These are phyloP conservation scores for Oscheius sp. DNA, from an alignment of 2,888 invertebrate genomes.

Conservation along the genomic window DNA sequence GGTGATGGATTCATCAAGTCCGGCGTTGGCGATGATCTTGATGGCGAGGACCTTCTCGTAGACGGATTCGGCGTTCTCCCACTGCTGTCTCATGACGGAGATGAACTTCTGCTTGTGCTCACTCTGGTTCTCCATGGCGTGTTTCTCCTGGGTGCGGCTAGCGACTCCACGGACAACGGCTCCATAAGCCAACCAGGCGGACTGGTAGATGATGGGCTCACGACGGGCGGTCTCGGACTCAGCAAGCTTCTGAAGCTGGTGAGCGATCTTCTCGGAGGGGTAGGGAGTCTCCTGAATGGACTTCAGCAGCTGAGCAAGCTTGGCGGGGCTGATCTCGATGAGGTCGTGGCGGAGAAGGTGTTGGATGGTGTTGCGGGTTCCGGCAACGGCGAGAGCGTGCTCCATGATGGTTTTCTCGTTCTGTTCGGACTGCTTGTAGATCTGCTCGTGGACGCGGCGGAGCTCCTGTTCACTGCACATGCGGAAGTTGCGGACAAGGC, in stretches of 20 bases:
- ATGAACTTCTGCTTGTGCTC: slow-evolving; percentile 48
- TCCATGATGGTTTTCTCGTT: slow-evolving; percentile 51
- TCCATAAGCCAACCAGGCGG: slow-evolving; percentile 55
- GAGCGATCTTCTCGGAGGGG: slow-evolving; percentile 49
- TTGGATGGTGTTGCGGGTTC: slow-evolving; percentile 61
- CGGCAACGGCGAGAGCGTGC: slow-evolving; percentile 60
- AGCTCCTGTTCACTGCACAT: slow-evolving; percentile 58
- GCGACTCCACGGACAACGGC: slow-evolving; percentile 49
- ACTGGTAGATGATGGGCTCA: slow-evolving; percentile 49
- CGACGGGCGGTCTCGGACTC: slow-evolving; percentile 38
- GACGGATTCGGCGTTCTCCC: slow-evolving; percentile 49
- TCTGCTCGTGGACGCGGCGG: slow-evolving; percentile 51
- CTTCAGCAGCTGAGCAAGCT: slow-evolving; percentile 54
- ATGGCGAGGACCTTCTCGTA: slow-evolving; percentile 68
- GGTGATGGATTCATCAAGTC: slow-evolving; percentile 58
- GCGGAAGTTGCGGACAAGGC: slow-evolving; percentile 63
- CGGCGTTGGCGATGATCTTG: slow-evolving; percentile 71
- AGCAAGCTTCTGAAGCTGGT: slow-evolving; percentile 45
- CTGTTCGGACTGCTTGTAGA: slow-evolving; percentile 45
- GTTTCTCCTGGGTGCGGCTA: slow-evolving; percentile 32
- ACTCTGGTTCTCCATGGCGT: slow-evolving; percentile 44
- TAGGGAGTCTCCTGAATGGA: slow-evolving; percentile 56
- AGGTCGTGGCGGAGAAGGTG: slow-evolving; percentile 45
- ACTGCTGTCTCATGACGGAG: slow-evolving; percentile 50
- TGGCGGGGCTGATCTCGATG: slow-evolving; percentile 39